Evolutionary conservation across 64 coral and sea anemone genomes (phyloP), one percentile per base, ranked within the genome.

Genomic region (Cladopsammia gracilis): DNA sequence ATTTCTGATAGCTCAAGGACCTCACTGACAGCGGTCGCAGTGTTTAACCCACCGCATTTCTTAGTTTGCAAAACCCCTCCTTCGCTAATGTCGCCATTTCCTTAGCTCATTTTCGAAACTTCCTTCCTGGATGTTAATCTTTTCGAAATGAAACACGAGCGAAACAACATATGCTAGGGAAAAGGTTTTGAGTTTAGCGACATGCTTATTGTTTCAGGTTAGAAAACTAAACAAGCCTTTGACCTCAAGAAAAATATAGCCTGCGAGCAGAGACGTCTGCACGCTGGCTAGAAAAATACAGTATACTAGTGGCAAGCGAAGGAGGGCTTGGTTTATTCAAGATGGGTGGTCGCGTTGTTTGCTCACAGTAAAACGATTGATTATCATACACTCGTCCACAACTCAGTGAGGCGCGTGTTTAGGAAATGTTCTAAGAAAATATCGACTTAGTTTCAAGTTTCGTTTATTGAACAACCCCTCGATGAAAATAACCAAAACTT

Each of bases 111-210:
- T 88, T 73, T 48, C 24, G 19, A 19, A 52, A 86, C 82, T 93
- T 93, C 91, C 91, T 93, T 93, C 91, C 91, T 93, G 91, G 66
- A 19, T 10, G 60, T 20, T 84, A 84, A 84, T 84, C 80, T 43
- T 66, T 5, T 25, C 22, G 85, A 87, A 58, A 70, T 25, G 50
- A 73, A 75, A 48, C 48, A 73, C 18, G 69, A 75, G 49, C 15
- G 20, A 71, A 61, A 71, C 11, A 47, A 58, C 85, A 87, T 54
- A 47, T 71, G 85, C 69, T 73, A 52, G 14, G n/a, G 25, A 25
- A 25, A 43, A n/a, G 67, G 66, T 83, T 91, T 91, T 91, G 43
- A 76, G 70, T 49, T 75, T 64, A 26, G 19, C 62, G 45, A 23
- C 80, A 84, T 61, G 34, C 62, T 19, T 84, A 84, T 84, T 84